Conservation (phyloP, 1,140 invertebrate species). For the Archegozetes longisetosus region DNA sequence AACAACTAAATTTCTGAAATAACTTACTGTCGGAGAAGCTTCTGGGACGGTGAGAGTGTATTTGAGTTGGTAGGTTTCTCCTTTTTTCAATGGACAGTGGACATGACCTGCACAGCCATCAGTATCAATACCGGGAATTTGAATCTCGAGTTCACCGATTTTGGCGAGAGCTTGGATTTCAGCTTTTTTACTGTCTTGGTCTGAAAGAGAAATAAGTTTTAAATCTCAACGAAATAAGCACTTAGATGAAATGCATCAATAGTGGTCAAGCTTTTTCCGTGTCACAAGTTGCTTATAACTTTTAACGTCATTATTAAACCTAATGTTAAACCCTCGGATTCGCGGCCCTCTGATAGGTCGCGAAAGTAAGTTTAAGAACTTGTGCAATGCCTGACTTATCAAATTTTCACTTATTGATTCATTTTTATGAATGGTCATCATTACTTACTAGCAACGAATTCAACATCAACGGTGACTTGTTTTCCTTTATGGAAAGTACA, state of each 20-base stretch:
- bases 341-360: neutral
- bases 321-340: no score
- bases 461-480: neutral
- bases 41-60: constrained; percentile 2
- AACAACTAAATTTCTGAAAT: no score
- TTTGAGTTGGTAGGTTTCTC: neutral
- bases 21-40: no score
- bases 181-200: neutral
- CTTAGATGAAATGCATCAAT: neutral
- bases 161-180: neutral
- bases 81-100: constrained; percentile 1
- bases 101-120: neutral
- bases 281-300: neutral
- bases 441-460: neutral
- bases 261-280: neutral
- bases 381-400: neutral
- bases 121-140: neutral
- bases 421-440: neutral
- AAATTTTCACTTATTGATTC: no score
- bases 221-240: neutral
- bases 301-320: neutral
- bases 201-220: no score
- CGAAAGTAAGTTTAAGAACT: neutral
- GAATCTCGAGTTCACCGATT: constrained; percentile 1
- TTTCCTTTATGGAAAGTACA: constrained; percentile 2